Percentiles rank a stretch among this genome's conserved stretches.
phyloP scores from a whole-genome alignment of 2,113 vertebrate genomes.

The Anser brachyrhynchus region DNA sequence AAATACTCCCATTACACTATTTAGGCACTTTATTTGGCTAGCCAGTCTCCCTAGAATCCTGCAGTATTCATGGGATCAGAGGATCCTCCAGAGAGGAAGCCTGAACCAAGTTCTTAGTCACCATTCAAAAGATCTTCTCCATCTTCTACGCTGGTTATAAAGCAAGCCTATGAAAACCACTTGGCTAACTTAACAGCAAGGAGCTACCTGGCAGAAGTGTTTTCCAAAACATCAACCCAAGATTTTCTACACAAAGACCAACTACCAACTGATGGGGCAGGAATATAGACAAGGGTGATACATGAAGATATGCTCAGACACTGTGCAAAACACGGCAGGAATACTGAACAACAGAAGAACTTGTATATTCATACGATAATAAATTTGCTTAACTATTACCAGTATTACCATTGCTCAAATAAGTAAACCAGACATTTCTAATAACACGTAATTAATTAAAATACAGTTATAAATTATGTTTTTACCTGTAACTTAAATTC shows the following conservation, averaged over 20 bases:
- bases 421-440: neutral
- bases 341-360: neutral
- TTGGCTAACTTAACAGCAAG: neutral
- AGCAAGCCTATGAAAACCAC: neutral
- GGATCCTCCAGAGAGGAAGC: neutral
- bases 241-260: neutral
- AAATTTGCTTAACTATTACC: neutral
- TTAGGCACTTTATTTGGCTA: neutral
- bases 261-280: neutral
- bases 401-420: neutral
- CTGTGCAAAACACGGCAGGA: neutral
- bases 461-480: neutral
- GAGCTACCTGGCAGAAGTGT: neutral
- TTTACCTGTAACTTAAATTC: neutral
- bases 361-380: rapidly evolving
- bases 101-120: neutral
- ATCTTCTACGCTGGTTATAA: neutral
- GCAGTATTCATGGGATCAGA: neutral
- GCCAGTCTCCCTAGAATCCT: neutral
- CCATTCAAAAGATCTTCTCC: neutral
- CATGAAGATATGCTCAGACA: neutral
- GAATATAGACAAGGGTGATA: neutral
- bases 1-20: neutral
- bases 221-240: neutral
- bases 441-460: neutral